A percentile compares a stretch with the other conserved stretches of the same genome.
Evolutionary conservation across 2,888 invertebrate genomes (phyloP).

Genomic region (Orchesella flavescens): DNA sequence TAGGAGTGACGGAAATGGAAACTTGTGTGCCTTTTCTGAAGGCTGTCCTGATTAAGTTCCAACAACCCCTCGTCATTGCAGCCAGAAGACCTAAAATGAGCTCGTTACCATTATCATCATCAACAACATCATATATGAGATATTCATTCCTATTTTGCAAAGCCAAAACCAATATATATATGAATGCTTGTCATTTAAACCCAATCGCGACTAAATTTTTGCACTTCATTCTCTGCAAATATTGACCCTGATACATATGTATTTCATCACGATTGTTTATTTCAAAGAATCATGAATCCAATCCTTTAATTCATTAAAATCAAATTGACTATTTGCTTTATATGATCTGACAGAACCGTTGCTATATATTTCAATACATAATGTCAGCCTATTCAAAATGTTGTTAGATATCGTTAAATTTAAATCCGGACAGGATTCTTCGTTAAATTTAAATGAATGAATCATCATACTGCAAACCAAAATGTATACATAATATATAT

Average conservation of each 20-base stretch:
- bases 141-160: background rate
- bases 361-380: background rate
- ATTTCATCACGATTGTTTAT: constrained; percentile 7
- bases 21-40: constrained; percentile 57
- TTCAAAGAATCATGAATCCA: constrained; percentile 17
- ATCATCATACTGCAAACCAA: background rate
- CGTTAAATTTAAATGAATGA: background rate
- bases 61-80: constrained; percentile 48
- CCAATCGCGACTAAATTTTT: background rate
- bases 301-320: constrained; percentile 39
- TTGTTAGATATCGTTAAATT: background rate
- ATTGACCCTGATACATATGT: constrained; percentile 55
- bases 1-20: constrained; percentile 57
- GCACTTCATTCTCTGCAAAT: constrained; percentile 37
- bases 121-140: background rate
- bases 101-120: background rate
- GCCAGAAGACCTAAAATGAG: constrained; percentile 52
- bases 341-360: too few relatives aligned
- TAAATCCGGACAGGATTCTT: background rate
- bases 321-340: constrained; percentile 41
- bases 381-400: background rate
- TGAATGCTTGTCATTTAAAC: constrained; percentile 18
- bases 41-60: constrained; percentile 62
- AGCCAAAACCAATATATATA: background rate
- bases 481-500: background rate